Conservation (phyloP, 2,888 invertebrate genomes). For the Hydropsyche betteni region DNA sequence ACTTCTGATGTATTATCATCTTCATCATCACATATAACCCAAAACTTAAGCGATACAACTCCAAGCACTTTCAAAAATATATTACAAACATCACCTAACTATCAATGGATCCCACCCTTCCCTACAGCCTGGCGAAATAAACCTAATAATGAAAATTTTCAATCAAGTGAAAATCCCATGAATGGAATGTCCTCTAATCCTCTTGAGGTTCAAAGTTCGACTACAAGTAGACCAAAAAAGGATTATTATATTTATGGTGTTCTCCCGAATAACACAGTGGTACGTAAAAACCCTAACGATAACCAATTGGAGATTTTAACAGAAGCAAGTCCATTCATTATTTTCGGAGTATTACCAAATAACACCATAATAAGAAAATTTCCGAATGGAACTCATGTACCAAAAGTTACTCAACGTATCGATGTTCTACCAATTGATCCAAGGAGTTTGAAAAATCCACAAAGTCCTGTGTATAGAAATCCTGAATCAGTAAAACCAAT, state of each 20-base stretch:
- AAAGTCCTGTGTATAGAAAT: constrained; percentile 69
- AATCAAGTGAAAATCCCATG: constrained; percentile 50
- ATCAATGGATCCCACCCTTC: constrained; percentile 48
- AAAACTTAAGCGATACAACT: constrained; percentile 52
- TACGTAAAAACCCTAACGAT: constrained; percentile 76
- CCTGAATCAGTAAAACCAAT: constrained; percentile 67
- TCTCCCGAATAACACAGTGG: constrained; percentile 80
- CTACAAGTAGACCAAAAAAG: constrained; percentile 63
- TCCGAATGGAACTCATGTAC: constrained; percentile 81
- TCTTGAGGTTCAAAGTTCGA: constrained; percentile 49
- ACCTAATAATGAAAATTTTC: constrained; percentile 37
- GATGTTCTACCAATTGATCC: constrained; percentile 70
- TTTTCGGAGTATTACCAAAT: constrained; percentile 80
- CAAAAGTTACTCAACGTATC: constrained; percentile 70
- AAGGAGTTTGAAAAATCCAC: constrained; percentile 68
- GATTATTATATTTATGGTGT: constrained; percentile 81
- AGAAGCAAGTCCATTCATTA: constrained; percentile 76
- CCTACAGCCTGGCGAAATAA: constrained; percentile 47
- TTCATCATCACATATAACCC: constrained; percentile 45
- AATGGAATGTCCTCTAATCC: constrained; percentile 52
- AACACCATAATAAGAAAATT: constrained; percentile 82
- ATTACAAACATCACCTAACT: constrained; percentile 47
- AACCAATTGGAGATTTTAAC: constrained; percentile 73
- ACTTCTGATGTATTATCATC: constrained; percentile 41
- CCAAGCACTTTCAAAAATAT: constrained; percentile 46